Evolutionary conservation across 2,888 invertebrate species (phyloP).

Genomic region (Hoplodrina ambigua): DNA sequence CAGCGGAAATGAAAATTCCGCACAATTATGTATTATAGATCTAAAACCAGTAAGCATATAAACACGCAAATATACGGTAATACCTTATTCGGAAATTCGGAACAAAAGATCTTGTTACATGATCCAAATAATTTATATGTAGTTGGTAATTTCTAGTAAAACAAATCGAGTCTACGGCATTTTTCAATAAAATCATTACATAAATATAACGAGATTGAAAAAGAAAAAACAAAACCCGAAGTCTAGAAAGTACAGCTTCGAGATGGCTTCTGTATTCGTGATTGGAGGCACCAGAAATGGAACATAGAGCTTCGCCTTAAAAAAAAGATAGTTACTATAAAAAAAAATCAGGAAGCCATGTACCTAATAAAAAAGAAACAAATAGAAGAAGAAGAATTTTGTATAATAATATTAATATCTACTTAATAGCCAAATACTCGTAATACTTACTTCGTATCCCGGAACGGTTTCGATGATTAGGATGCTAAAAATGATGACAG

Average conservation of each 20-base stretch:
- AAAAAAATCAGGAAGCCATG: too few species aligned
- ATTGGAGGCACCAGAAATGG: not conserved
- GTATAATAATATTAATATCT: too few species aligned
- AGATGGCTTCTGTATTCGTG: not conserved
- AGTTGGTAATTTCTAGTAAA: not conserved
- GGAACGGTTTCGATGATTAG: slow-evolving; percentile 73
- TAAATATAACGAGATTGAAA: not conserved
- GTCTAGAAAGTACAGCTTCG: not conserved
- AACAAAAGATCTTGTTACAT: not conserved
- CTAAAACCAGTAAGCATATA: not conserved
- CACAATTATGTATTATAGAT: not conserved
- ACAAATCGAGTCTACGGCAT: not conserved
- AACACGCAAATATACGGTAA: not conserved
- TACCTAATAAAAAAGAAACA: too few species aligned
- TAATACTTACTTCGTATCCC: slow-evolving; percentile 75
- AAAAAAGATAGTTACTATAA: too few species aligned
- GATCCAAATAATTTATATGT: not conserved
- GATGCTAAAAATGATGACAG: slow-evolving; percentile 74
- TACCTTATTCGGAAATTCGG: not conserved
- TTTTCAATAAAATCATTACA: not conserved
- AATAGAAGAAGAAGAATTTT: not conserved
- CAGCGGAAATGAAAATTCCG: slow-evolving; percentile 49
- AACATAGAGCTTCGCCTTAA: not conserved
- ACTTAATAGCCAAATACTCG: too few species aligned
- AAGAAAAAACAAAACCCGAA: not conserved